Evolutionary conservation across 2,113 vertebrate genomes (phyloP).

Genomic region (Cromileptes altivelis): DNA sequence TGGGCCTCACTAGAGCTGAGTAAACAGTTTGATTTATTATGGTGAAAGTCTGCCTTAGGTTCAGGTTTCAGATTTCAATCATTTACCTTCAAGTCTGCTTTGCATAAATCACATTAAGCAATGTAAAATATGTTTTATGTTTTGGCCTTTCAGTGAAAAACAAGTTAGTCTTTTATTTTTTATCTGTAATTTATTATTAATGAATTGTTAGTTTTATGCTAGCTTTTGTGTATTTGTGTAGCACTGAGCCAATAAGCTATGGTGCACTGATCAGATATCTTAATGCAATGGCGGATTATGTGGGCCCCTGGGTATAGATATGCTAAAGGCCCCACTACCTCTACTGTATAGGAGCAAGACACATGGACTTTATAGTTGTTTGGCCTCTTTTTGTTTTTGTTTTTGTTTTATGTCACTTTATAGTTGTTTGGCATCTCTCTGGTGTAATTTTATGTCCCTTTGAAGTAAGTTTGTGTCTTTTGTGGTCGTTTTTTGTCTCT

Average conservation of each 20-base stretch:
- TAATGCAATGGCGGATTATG: no score
- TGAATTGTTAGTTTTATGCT: neutral
- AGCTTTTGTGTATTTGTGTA: neutral
- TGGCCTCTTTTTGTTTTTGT: no score
- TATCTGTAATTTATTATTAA: neutral
- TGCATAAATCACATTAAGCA: slow-evolving; percentile 32
- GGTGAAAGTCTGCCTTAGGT: slow-evolving; percentile 44
- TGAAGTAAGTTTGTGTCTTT: no score
- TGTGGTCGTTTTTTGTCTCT: no score
- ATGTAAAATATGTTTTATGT: neutral
- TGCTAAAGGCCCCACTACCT: no score
- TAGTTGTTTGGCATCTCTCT: no score
- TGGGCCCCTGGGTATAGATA: no score
- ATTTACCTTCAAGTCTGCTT: slow-evolving; percentile 37
- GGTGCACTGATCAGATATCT: neutral
- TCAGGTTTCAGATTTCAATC: slow-evolving; percentile 36
- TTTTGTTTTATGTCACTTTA: no score
- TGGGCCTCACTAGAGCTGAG: slow-evolving; percentile 16
- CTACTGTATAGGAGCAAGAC: no score
- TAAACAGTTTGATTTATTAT: slow-evolving; percentile 60
- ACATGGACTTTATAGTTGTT: no score
- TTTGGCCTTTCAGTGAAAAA: slow-evolving; percentile 10
- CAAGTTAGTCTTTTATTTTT: neutral
- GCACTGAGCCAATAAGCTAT: neutral
- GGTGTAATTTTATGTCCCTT: no score